These are phyloP conservation scores for Netelia virgata DNA, from an alignment of 2,888 invertebrate species.

Conservation along the genomic window DNA sequence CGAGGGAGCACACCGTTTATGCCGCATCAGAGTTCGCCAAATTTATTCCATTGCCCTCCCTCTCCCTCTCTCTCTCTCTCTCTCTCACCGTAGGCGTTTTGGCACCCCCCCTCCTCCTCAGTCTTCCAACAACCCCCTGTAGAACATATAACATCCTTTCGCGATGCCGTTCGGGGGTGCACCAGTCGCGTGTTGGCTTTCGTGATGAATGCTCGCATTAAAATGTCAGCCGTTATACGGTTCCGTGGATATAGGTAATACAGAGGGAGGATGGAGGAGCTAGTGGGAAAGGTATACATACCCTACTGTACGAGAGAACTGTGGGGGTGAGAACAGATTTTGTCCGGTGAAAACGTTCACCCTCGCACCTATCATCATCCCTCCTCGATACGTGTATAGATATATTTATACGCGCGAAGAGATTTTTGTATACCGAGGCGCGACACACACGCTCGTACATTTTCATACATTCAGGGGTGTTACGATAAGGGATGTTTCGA, in stretches of 20 bases:
- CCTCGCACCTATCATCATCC: constrained; percentile 48
- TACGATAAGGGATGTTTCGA: too few relatives aligned
- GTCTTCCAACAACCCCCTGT: too few relatives aligned
- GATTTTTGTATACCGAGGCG: too few relatives aligned
- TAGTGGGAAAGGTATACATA: constrained; percentile 15
- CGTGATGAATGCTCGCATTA: constrained; percentile 80
- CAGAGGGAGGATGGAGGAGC: background rate
- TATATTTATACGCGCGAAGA: background rate
- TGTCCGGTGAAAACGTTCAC: constrained; percentile 57
- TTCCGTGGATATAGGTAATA: constrained; percentile 20
- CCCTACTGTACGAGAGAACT: constrained; percentile 14
- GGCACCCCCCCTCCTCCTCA: background rate
- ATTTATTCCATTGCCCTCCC: constrained; percentile 78
- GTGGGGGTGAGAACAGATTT: constrained; percentile 20
- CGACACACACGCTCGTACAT: too few relatives aligned
- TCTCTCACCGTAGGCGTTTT: constrained; percentile 12
- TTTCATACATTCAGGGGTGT: too few relatives aligned
- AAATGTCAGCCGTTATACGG: constrained; percentile 75
- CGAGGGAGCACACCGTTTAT: constrained; percentile 77
- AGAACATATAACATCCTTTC: background rate
- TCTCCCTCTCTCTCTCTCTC: constrained; percentile 41
- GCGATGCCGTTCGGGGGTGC: background rate
- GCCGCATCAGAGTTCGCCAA: constrained; percentile 81
- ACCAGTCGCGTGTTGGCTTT: constrained; percentile 70
- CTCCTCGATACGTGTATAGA: background rate